Base-by-base conservation (phyloP, 1,140 invertebrate genomes). In the Papilio helenus region DNA sequence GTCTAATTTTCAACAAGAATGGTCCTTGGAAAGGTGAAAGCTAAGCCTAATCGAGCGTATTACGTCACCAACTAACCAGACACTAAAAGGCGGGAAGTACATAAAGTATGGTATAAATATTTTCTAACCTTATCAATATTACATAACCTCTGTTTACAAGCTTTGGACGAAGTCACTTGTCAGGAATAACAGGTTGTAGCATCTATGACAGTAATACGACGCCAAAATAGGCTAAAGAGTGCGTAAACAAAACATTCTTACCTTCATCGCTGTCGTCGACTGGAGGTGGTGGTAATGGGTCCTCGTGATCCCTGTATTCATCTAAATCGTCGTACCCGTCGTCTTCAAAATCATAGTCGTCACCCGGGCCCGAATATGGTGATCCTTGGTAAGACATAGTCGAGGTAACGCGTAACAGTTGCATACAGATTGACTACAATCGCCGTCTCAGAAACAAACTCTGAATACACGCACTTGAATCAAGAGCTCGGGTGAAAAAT, bases 381-480 rank as follows among this genome's bases (percentile, higher is more conserved):
- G 94, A 95, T 89, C 94, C 94, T 90, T 94, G 93, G 91, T 93
- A 95, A 91, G 94, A 95, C 94, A 95, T 95, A 87, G 90, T 92
- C 84, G 92, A 94, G 86, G 89, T 87, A 87, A 92, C 91, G 90
- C 93, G 91, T 94, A 94, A 88, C 87, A 94, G 92, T 94, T 93
- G 92, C 92, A 94, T 94, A 93, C 92, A 94, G 92, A 92, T 92
- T 90, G 88, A 88, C 89, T 93, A 82, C 83, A 82, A 87, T 87
- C 84, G 88, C 89, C 86, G 86, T 87, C 88, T 90, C 87, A 91
- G 83, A 89, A 88, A 90, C 82, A 85, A 90, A 89, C 83, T 85
- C 84, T 86, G 84, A 85, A 84, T 82, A 85, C 83, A 83, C 81
- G 81, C 84, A 80, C 84, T 76, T 82, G 79, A 83, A 84, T 82